phyloP scores from a whole-genome alignment of 2,888 invertebrate genomes.

The Pyrochroa serraticornis region DNA sequence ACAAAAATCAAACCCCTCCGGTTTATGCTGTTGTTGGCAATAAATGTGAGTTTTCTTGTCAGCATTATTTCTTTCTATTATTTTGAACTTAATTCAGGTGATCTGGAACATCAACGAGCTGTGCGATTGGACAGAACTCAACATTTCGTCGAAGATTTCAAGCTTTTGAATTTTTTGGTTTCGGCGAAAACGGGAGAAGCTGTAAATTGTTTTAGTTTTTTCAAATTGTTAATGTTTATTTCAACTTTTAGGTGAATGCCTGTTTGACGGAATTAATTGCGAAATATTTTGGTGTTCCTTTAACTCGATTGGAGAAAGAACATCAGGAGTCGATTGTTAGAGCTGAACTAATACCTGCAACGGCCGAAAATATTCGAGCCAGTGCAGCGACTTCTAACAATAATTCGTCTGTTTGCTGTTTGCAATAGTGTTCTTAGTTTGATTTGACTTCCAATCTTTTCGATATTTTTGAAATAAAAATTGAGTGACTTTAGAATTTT shows the following conservation, averaged over 20 bases:
- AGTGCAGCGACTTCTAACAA: constrained; percentile 12
- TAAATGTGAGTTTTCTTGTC: constrained; percentile 61
- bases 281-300: constrained; percentile 67
- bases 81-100: constrained; percentile 53
- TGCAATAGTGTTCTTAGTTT: constrained; percentile 17
- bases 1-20: constrained; percentile 60
- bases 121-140: constrained; percentile 70
- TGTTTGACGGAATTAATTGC: constrained; percentile 75
- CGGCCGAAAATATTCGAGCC: constrained; percentile 24
- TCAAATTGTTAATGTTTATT: background rate
- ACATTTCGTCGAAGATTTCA: constrained; percentile 68
- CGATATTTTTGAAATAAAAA: constrained; percentile 13
- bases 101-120: constrained; percentile 75
- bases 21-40: constrained; percentile 69
- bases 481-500: constrained; percentile 11
- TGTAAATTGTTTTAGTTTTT: constrained; percentile 56
- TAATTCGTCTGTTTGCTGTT: constrained; percentile 34
- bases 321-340: constrained; percentile 69
- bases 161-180: constrained; percentile 66
- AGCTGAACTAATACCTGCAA: constrained; percentile 63
- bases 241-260: constrained; percentile 63
- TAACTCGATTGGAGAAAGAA: constrained; percentile 71
- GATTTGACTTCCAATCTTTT: constrained; percentile 13
- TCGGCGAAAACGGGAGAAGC: constrained; percentile 78
- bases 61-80: background rate